A percentile compares a stretch with the other conserved stretches of the same genome.
Conservation (phyloP, 2,113 vertebrate genomes). For the Sturnira hondurensis region DNA sequence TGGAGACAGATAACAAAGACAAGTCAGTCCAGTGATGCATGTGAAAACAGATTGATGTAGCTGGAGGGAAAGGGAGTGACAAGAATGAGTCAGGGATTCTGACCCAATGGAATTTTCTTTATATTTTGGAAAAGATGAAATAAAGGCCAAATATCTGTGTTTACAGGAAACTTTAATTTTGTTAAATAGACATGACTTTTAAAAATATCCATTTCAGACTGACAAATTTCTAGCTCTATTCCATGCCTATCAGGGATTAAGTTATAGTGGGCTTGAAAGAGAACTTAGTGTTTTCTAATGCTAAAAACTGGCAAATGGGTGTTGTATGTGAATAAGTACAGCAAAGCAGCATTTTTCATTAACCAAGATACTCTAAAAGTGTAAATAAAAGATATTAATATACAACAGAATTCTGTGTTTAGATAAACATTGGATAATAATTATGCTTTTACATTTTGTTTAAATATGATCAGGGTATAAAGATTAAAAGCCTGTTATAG, state of each 20-base stretch:
- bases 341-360: background rate
- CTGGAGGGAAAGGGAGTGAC: background rate
- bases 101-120: background rate
- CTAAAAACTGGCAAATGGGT: background rate
- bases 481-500: background rate
- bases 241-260: background rate
- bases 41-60: background rate
- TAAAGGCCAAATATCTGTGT: background rate
- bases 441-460: background rate
- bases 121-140: conserved; percentile 30
- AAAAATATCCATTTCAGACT: background rate
- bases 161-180: background rate
- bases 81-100: background rate
- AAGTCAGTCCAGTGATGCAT: background rate
- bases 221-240: background rate
- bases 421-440: background rate
- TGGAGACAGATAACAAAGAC: background rate
- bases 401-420: background rate
- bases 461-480: background rate
- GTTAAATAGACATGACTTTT: background rate
- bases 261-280: background rate
- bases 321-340: background rate
- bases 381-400: background rate
- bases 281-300: background rate
- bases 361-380: background rate